phyloP scores from a whole-genome alignment of 2,888 invertebrate species.

The Oscheius sp. region DNA sequence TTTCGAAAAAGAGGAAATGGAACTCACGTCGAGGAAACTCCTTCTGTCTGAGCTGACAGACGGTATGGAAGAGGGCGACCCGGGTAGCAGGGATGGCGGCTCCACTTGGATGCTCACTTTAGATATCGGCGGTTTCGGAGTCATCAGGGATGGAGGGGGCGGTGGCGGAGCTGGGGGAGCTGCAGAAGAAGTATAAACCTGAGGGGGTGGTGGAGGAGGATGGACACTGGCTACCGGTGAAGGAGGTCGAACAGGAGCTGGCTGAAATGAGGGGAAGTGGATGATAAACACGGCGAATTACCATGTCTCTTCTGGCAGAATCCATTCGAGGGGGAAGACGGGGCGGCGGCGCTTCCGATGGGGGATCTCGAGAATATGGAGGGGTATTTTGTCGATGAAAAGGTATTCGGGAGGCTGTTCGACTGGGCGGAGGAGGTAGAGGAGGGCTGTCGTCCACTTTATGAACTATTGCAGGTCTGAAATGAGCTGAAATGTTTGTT shows the following conservation, averaged over 20 bases:
- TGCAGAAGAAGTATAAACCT: not conserved
- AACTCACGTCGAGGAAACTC: constrained; percentile 31
- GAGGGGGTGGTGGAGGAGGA: not conserved
- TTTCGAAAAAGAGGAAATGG: not conserved
- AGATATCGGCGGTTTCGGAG: not conserved
- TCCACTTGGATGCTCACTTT: not conserved
- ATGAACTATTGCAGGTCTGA: too few relatives aligned
- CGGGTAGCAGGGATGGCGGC: constrained; percentile 3
- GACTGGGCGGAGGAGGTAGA: constrained; percentile 7
- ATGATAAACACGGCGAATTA: not conserved
- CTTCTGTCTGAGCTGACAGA: constrained; percentile 1
- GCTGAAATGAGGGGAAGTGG: not conserved
- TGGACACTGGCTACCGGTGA: not conserved
- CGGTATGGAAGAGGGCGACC: not conserved
- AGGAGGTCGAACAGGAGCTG: not conserved
- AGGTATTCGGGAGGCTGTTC: constrained; percentile 9
- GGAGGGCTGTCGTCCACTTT: not conserved
- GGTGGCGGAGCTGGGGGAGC: constrained; percentile 25
- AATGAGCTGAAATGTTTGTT: too few relatives aligned
- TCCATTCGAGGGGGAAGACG: constrained; percentile 22
- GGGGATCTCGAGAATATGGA: not conserved
- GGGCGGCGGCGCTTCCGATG: not conserved
- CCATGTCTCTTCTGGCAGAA: too few relatives aligned
- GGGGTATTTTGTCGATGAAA: constrained; percentile 8
- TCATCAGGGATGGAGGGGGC: constrained; percentile 10